phyloP scores from a whole-genome alignment of 2,888 invertebrate species.

The Caenorhabditis auriculariae region DNA sequence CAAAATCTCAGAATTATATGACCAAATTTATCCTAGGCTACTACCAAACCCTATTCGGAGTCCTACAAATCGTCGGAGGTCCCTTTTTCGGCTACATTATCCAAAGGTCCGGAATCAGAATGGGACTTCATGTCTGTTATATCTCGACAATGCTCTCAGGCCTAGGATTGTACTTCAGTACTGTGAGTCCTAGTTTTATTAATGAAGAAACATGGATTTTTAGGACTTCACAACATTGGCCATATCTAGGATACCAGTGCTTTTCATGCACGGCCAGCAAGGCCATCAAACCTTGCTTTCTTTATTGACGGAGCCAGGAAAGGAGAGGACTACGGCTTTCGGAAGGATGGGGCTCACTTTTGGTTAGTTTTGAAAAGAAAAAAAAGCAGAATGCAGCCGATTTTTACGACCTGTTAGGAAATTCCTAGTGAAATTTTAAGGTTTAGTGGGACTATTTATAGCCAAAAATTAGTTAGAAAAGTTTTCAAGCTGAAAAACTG shows the following conservation, averaged over 20 bases:
- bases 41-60: slow-evolving; percentile 48
- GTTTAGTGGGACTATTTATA: too few relatives aligned
- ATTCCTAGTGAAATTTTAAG: too few relatives aligned
- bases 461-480: too few relatives aligned
- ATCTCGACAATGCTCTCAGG: slow-evolving; percentile 34
- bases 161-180: slow-evolving; percentile 29
- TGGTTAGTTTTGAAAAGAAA: slow-evolving; percentile 21
- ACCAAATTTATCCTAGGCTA: too few relatives aligned
- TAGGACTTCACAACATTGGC: slow-evolving; percentile 40
- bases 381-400: not conserved
- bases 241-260: slow-evolving; percentile 36
- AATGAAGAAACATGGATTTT: slow-evolving; percentile 5
- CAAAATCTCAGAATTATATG: not conserved
- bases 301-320: slow-evolving; percentile 44
- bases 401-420: not conserved
- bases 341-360: slow-evolving; percentile 52
- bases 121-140: slow-evolving; percentile 39
- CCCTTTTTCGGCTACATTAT: slow-evolving; percentile 49
- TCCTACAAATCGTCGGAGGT: slow-evolving; percentile 51
- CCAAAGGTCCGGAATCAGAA: slow-evolving; percentile 42
- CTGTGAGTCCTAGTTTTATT: slow-evolving; percentile 21
- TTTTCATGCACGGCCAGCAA: slow-evolving; percentile 57
- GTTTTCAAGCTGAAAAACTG: too few relatives aligned
- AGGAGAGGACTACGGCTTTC: slow-evolving; percentile 52
- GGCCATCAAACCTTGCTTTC: slow-evolving; percentile 55